These are phyloP conservation scores for Notothenia coriiceps DNA, from an alignment of 2,113 vertebrate species.

Conservation along the genomic window DNA sequence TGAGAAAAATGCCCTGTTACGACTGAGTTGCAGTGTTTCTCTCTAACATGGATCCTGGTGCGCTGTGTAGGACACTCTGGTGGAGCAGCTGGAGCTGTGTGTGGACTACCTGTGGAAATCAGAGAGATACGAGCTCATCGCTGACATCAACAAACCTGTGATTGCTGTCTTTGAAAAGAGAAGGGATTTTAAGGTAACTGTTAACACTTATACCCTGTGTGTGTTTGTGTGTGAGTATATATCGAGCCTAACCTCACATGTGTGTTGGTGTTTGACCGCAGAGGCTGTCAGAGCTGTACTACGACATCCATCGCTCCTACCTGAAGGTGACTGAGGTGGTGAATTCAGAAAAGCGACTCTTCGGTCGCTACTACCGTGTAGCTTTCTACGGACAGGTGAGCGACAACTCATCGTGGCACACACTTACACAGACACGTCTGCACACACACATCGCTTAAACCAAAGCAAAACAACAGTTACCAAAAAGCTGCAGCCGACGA, in stretches of 20 bases:
- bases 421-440: background rate
- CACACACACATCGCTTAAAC: background rate
- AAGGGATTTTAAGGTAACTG: slow-evolving; percentile 93
- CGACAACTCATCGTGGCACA: background rate
- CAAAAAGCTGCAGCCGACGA: no score
- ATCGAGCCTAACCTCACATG: background rate
- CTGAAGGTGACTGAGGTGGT: slow-evolving; percentile 98
- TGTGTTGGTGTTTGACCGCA: slow-evolving; percentile 63
- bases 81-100: slow-evolving; percentile 95
- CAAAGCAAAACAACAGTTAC: no score
- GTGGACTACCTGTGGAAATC: slow-evolving; percentile 98
- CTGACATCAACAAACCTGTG: slow-evolving; percentile 97
- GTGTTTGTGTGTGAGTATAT: background rate
- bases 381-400: slow-evolving; percentile 98
- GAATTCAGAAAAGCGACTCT: slow-evolving; percentile 95
- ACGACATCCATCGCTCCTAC: slow-evolving; percentile 97
- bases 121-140: slow-evolving; percentile 95
- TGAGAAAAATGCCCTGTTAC: background rate
- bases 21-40: background rate
- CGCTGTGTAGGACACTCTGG: slow-evolving; percentile 89
- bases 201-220: background rate
- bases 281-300: slow-evolving; percentile 96
- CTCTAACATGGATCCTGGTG: slow-evolving; percentile 7
- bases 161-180: slow-evolving; percentile 98
- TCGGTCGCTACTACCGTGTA: slow-evolving; percentile 96